Conservation (phyloP, 1,140 invertebrate species). For the Drosophila punjabiensis region DNA sequence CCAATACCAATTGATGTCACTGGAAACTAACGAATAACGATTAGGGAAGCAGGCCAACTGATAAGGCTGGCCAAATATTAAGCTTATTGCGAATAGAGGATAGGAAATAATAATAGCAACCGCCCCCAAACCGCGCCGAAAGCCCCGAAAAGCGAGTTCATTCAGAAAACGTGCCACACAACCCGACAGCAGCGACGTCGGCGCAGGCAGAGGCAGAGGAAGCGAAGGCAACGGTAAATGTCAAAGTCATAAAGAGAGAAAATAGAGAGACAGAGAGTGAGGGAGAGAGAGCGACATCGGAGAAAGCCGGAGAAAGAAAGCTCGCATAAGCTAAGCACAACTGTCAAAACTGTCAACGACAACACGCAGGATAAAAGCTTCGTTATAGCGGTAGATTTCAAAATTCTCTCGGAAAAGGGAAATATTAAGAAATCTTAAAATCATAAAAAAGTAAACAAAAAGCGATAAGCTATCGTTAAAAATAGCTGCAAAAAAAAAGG, state of each 20-base stretch:
- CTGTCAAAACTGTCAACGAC: conserved; percentile 32
- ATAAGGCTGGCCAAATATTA: conserved; percentile 58
- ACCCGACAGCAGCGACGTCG: conserved; percentile 55
- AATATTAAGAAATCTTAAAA: neutral
- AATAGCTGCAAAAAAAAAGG: neutral
- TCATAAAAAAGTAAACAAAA: neutral
- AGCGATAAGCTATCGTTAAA: neutral
- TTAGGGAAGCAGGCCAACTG: conserved; percentile 70
- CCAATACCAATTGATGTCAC: conserved; percentile 59
- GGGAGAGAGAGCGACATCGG: conserved; percentile 16
- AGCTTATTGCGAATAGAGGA: conserved; percentile 70
- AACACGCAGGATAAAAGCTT: conserved; percentile 8
- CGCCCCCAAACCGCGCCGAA: conserved; percentile 34
- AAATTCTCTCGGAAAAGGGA: neutral
- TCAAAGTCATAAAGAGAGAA: conserved; percentile 72
- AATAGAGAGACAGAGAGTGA: neutral
- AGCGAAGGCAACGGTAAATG: conserved; percentile 57
- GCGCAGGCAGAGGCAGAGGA: conserved; percentile 12
- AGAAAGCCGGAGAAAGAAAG: conserved; percentile 21
- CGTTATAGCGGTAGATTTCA: conserved; percentile 9
- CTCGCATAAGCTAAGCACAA: conserved; percentile 7
- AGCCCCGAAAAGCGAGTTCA: conserved; percentile 64
- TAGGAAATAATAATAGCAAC: conserved; percentile 67
- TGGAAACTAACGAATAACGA: conserved; percentile 74
- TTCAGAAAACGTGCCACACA: conserved; percentile 80